Percentiles rank a stretch among this genome's conserved stretches.
These are phyloP conservation scores for Drosophila stalkeri DNA, from an alignment of 2,888 invertebrate genomes.

Conservation along the genomic window DNA sequence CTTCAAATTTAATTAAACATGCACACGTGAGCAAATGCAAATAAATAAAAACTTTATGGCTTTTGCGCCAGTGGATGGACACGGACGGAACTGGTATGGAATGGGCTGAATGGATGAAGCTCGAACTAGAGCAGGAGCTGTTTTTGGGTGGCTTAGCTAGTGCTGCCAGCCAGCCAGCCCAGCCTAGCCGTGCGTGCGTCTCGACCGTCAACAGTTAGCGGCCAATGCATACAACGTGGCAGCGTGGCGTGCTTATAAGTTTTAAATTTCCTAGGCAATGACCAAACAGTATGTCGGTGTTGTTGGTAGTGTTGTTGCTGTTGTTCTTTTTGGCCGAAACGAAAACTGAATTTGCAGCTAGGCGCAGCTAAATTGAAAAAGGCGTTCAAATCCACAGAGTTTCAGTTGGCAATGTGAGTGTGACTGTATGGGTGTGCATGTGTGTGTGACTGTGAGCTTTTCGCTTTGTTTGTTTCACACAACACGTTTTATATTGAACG, in stretches of 20 bases:
- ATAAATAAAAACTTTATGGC: constrained; percentile 82
- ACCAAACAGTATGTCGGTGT: constrained; percentile 43
- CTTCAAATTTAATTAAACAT: constrained; percentile 83
- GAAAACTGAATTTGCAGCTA: constrained; percentile 55
- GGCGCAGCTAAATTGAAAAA: constrained; percentile 49
- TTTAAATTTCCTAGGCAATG: constrained; percentile 68
- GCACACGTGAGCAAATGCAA: constrained; percentile 82
- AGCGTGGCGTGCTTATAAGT: constrained; percentile 74
- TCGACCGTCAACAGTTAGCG: constrained; percentile 61
- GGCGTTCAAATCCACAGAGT: constrained; percentile 35
- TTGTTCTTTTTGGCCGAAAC: constrained; percentile 28
- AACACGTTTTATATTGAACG: constrained; percentile 75
- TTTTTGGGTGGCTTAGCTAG: constrained; percentile 5
- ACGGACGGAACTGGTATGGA: not conserved
- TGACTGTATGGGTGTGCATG: not conserved
- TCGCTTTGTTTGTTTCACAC: constrained; percentile 51
- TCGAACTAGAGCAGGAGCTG: not conserved
- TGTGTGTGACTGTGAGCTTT: constrained; percentile 14
- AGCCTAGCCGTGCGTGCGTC: constrained; percentile 68
- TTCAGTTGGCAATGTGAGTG: constrained; percentile 14
- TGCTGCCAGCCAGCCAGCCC: not conserved
- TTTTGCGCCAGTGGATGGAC: constrained; percentile 51
- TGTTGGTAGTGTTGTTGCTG: constrained; percentile 3
- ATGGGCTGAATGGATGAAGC: not conserved
- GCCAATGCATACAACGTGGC: constrained; percentile 46